Evolutionary conservation across 2,113 vertebrate genomes (phyloP), one percentile per base, ranked within the genome.

Genomic region (Eleginops maclovinus): DNA sequence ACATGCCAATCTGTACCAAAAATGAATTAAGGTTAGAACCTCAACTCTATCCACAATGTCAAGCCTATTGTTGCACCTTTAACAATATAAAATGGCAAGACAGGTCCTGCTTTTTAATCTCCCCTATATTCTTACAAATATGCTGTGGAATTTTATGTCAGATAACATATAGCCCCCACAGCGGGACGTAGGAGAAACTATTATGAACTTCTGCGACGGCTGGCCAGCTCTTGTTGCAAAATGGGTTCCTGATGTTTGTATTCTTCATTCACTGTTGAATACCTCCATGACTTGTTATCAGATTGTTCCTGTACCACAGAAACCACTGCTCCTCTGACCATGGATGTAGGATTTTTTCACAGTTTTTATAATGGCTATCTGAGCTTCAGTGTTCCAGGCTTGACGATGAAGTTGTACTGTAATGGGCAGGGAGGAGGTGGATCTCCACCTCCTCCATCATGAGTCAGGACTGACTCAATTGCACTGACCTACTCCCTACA

Each of bases 401-500:
- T 12, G 50, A 66, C 81, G 75, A 86, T 88, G 54, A 81, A 83
- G 88, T 87, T 88, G 87, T 86, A 88, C 88, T 76, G 87, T 86
- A 88, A 89, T 76, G 87, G 86, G 77, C 77, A 84, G 87, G 75
- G 72, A 91, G 89, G 89, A 92, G 90, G 91, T 88, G 89, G 89
- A 92, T 92, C 85, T 88, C 81, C 75, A 81, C 87, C 77, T 85
- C 91, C 91, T 91, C 90, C 91, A 77, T 75, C 68, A 1, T 93
- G 91, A 92, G 72, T 93, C 92, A 92, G 75, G 79, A 62, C 79
- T 93, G 92, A 93, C 67, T 92, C 92, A 93, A 87, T 81, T 71
- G 64, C 63, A 77, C 75, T 93, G 91, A 92, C 90, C 90, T 81
- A 92, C 89, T 90, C 91, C 90, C 86, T 90, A 60, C 66, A 85